These are phyloP conservation scores for Tipula vernalis DNA, from an alignment of 2,888 invertebrate genomes.

Conservation along the genomic window DNA sequence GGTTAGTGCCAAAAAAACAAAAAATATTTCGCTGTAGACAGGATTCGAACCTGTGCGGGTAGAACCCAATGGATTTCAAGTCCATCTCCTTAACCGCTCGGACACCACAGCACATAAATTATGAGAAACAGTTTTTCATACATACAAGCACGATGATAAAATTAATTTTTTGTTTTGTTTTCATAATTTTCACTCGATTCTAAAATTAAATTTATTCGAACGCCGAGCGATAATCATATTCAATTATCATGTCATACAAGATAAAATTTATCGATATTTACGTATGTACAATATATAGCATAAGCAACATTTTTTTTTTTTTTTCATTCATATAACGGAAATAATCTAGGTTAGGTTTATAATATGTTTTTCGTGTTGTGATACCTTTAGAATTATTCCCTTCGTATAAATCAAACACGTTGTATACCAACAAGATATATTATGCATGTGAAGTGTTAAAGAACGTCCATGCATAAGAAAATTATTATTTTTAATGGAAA, in stretches of 20 bases:
- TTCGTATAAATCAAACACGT: neutral
- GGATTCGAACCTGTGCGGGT: conserved; percentile 12
- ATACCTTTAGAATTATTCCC: neutral
- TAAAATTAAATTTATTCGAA: neutral
- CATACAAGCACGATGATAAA: neutral
- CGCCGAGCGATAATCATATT: neutral
- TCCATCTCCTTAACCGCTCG: conserved; percentile 12
- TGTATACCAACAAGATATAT: neutral
- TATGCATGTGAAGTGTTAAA: neutral
- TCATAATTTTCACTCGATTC: neutral
- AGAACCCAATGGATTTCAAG: conserved; percentile 12
- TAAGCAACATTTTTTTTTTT: neutral
- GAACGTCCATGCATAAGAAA: neutral
- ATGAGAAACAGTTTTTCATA: neutral
- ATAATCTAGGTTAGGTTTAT: neutral
- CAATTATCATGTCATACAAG: neutral
- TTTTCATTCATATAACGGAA: neutral
- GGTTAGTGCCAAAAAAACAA: neutral
- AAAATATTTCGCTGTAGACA: conserved; percentile 5
- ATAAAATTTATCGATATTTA: neutral
- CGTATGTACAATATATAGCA: neutral
- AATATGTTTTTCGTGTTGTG: neutral
- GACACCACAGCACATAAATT: neutral
- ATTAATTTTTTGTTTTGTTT: neutral
- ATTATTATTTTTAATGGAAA: neutral